Conservation (phyloP, 2,888 invertebrate species). For the Tipula helvola region DNA sequence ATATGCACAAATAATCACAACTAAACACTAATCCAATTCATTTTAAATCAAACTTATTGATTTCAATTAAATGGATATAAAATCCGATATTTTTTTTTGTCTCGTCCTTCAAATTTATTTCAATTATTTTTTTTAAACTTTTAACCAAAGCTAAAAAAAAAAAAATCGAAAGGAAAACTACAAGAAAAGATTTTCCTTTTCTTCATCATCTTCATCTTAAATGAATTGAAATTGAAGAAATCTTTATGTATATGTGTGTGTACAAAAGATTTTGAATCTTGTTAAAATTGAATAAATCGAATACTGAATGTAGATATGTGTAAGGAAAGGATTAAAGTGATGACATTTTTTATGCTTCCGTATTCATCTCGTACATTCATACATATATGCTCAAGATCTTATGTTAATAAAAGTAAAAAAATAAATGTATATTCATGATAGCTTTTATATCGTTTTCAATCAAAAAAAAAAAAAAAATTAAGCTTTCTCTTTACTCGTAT, state of each 20-base stretch:
- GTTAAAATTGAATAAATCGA: neutral
- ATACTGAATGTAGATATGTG: neutral
- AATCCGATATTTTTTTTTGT: neutral
- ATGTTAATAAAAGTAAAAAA: neutral
- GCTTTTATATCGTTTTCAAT: slow-evolving; percentile 4
- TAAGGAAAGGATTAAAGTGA: neutral
- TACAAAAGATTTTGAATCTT: neutral
- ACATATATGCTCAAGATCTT: neutral
- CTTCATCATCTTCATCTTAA: neutral
- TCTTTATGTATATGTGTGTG: neutral
- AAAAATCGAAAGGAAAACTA: neutral
- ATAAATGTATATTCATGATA: neutral
- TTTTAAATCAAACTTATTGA: neutral
- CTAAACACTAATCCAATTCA: neutral
- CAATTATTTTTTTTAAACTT: neutral
- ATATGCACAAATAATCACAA: neutral
- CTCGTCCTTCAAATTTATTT: neutral
- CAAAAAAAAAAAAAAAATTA: neutral
- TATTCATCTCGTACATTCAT: neutral
- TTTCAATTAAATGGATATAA: neutral
- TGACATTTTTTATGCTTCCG: neutral
- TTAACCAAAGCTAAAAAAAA: neutral
- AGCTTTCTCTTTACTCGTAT: neutral
- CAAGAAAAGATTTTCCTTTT: neutral
- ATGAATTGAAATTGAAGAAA: neutral